Evolutionary conservation across 1,140 invertebrate species (phyloP).

Genomic region (Drosophila malerkotliana): DNA sequence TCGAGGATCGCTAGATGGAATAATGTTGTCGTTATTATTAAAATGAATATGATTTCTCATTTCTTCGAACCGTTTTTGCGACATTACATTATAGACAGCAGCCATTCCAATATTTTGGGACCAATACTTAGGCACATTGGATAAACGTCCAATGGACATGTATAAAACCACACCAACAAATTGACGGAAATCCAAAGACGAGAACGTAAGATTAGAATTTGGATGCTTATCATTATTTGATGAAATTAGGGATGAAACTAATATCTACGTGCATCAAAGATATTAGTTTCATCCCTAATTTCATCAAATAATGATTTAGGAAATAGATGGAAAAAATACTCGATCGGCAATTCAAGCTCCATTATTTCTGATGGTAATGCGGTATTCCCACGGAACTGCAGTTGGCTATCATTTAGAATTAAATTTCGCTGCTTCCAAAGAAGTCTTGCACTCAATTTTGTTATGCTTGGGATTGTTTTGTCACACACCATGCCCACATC

Average conservation of each 20-base stretch:
- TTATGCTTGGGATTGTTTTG: too few species aligned
- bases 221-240: too few species aligned
- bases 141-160: neutral
- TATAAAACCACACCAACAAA: too few species aligned
- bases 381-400: conserved; percentile 10
- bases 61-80: conserved; percentile 19
- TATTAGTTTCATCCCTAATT: conserved; percentile 17
- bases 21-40: neutral
- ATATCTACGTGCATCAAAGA: too few species aligned
- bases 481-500: too few species aligned
- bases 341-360: conserved; percentile 8
- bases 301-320: conserved; percentile 9
- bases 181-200: too few species aligned
- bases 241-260: too few species aligned
- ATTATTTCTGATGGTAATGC: conserved; percentile 22
- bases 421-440: conserved; percentile 5
- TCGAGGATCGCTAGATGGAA: neutral
- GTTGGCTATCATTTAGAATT: conserved; percentile 1
- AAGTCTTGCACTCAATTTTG: too few species aligned
- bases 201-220: conserved; percentile 4
- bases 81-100: conserved; percentile 15
- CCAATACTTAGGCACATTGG: conserved; percentile 3
- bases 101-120: conserved; percentile 16
- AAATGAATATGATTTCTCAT: conserved; percentile 1
- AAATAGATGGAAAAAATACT: conserved; percentile 16